Evolutionary conservation across 2,113 vertebrate genomes (phyloP).

Genomic region (Psittacula cyanocephala): DNA sequence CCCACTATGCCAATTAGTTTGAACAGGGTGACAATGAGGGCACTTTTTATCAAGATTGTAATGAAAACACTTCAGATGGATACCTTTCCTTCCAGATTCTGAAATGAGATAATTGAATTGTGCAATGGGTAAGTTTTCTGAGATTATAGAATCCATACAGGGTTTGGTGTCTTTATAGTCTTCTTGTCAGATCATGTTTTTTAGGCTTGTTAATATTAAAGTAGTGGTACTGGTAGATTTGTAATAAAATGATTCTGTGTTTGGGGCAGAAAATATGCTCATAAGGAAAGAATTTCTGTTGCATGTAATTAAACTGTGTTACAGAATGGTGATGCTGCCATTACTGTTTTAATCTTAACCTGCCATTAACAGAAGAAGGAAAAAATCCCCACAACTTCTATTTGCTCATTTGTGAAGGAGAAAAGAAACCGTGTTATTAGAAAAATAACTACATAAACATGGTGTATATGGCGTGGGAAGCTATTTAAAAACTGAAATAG

Average conservation of each 20-base stretch:
- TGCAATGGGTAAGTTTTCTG: neutral
- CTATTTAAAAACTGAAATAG: neutral
- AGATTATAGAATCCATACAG: neutral
- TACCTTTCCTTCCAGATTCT: neutral
- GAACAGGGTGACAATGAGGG: neutral
- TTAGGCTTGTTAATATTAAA: neutral
- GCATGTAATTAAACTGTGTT: neutral
- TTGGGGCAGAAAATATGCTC: neutral
- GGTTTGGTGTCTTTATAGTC: neutral
- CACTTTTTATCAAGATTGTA: neutral
- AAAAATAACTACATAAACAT: neutral
- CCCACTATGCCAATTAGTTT: neutral
- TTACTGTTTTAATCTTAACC: neutral
- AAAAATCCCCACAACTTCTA: neutral
- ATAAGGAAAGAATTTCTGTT: neutral
- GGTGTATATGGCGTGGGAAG: neutral
- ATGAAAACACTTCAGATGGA: neutral
- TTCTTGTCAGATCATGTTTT: neutral
- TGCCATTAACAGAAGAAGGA: neutral
- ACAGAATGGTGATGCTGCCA: neutral
- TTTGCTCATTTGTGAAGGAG: neutral
- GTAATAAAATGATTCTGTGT: neutral
- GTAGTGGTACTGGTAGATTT: neutral
- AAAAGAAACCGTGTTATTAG: neutral
- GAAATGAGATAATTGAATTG: neutral